Evolutionary conservation across 2,888 invertebrate species (phyloP).

Genomic region (Deroplatys truncata): DNA sequence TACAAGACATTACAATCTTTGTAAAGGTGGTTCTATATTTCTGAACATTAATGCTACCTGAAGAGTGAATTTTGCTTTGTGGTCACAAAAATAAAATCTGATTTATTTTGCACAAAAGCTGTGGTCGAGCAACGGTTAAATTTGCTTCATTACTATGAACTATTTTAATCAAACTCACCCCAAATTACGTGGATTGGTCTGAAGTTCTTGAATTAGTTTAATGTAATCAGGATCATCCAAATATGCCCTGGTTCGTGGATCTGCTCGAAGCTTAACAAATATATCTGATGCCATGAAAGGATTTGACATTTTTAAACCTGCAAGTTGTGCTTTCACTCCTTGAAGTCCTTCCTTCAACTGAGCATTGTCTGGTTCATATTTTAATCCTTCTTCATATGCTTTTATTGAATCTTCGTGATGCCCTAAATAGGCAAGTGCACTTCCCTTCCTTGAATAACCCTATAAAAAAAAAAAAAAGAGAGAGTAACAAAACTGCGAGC

Average conservation of each 20-base stretch:
- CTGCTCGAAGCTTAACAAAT: conserved; percentile 57
- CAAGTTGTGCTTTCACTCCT: conserved; percentile 52
- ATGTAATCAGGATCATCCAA: conserved; percentile 72
- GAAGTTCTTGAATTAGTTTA: conserved; percentile 56
- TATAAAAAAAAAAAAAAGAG: conserved; percentile 34
- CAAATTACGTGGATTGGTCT: conserved; percentile 60
- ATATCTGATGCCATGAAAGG: conserved; percentile 56
- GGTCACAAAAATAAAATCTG: too few relatives aligned
- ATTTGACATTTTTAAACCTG: conserved; percentile 41
- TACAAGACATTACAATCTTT: too few relatives aligned
- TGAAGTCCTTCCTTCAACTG: conserved; percentile 64
- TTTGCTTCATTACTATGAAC: background rate
- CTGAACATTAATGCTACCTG: too few relatives aligned
- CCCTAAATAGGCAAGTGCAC: conserved; percentile 74
- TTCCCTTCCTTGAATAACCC: conserved; percentile 82
- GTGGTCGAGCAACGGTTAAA: too few relatives aligned
- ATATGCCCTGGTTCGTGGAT: conserved; percentile 66
- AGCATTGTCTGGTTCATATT: conserved; percentile 67
- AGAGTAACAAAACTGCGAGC: background rate
- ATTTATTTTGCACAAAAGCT: too few relatives aligned
- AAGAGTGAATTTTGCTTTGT: too few relatives aligned
- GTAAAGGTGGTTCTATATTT: too few relatives aligned
- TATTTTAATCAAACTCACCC: conserved; percentile 35
- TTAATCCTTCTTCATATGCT: conserved; percentile 70
- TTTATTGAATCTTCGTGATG: conserved; percentile 69